Evolutionary conservation across 1,140 invertebrate genomes (phyloP), one percentile per base, ranked within the genome.

Genomic region (Triops cancriformis): DNA sequence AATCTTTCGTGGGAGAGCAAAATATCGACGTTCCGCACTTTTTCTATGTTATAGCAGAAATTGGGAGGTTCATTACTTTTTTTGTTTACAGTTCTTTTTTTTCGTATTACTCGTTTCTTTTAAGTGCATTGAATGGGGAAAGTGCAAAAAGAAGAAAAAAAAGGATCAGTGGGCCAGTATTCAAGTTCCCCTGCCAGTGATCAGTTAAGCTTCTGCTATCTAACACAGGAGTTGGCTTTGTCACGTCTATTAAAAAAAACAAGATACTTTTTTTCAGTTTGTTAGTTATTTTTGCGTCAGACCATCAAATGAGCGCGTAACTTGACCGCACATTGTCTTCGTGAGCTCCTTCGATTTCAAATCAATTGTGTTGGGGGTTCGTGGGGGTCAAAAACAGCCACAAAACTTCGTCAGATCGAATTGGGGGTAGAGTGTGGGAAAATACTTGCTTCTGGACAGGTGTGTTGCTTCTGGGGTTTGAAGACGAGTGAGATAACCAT

Each of bases 161-260:
- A 37, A 37, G 2, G 31, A 23, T 64, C 51, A 23, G 51, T n/a
- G 51, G 51, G 51, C 51, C 51, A 64, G 51, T 64, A 64, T 64
- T 64, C 51, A 64, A 64, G 51, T 64, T 64, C 51, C 51, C 51
- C 51, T 64, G 51, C 51, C 51, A 64, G 51, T 64, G 51, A 64
- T 64, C 23, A 64, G 23, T 64, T 23, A 23, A 64, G 51, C 51
- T 64, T 18, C 51, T 64, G 51, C 51, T 18, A 23, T 18, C 23
- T 64, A 64, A 64, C 14, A 64, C 23, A 64, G 14, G 18, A 23
- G 23, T 64, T 64, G 10, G 5, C 51, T 64, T n/a, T 23, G 18
- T 23, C 51, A 23, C 14, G 18, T 64, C 9, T 6, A 18, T 64
- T 64, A n/a, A 23, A 14, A 64, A 37, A 37, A 7, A 37, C 2